Evolutionary conservation across 2,888 invertebrate species (phyloP), one percentile per base, ranked within the genome.

Genomic region (Epinotia demarniana): DNA sequence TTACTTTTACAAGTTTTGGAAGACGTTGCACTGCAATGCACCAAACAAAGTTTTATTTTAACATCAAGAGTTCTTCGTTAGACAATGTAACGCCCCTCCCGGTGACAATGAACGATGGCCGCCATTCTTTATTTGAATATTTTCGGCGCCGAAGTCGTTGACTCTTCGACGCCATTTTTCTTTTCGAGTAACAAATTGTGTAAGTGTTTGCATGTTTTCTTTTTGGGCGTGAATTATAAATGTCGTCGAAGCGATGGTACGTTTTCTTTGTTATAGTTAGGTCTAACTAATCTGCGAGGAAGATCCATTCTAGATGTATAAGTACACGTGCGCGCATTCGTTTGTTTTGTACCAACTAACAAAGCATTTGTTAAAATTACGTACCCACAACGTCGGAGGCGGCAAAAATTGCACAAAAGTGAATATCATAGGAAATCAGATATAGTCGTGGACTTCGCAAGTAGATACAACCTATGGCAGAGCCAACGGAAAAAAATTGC

Each of bases 51-150:
- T 60, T 16, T 69, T 23, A 46, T 60, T 69, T 64, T 53, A 60
- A 53, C 66, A 33, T 9, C 27, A 57, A 11, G 23, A 49, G 33
- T 33, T 33, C 9, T 39, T 39, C 39, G 70, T 57, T 60, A 73
- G 70, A 57, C 61, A 61, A 70, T 19, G 18, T 49, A 60, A 33
- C 66, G 66, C 64, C 66, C 64, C 75, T 67, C 53, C 33, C 61
- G 68, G 76, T 70, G 74, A 77, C 77, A 70, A 77, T 74, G 74
- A 77, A 53, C 74, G 77, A 77, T 77, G 70, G 70, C 64, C 53
- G 68, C 64, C 62, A 70, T 76, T 76, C 76, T 74, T 71, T 55
- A 64, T 67, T 66, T 66, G 66, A 74, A 77, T 77, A 77, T 77
- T 77, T 77, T 77, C 77, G 74, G 61, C 68, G 16, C 68, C 68